Evolutionary conservation across 2,888 invertebrate species (phyloP), one percentile per base, ranked within the genome.

Genomic region (Xanthorhoe designata): DNA sequence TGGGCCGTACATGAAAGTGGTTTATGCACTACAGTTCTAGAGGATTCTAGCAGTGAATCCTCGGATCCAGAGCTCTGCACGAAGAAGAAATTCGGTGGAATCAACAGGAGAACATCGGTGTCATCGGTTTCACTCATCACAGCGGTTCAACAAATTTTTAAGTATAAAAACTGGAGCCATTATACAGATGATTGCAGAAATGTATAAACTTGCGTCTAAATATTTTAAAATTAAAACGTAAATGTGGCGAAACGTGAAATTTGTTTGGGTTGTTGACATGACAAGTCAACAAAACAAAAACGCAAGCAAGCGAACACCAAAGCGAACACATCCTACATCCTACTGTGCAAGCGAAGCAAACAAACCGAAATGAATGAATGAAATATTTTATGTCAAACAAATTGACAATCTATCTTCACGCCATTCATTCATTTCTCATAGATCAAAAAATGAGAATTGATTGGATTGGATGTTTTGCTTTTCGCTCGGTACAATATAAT

Each of bases 81-180:
- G 32, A 94, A 83, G 80, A 96, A 96, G 78, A 96, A 95, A 85
- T 97, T 95, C 13, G 97, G 97, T 69, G 97, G 97, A 83, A 97
- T 96, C 76, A 96, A 87, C 77, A 97, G 88, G 72, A 97, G 94
- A 79, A 97, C 95, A 89, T 97, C 97, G 4, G 97, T 97, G 90
- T 97, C 97, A 94, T 97, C 97, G 71, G 94, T 94, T 72, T 94
- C 94, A 93, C 92, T 94, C 94, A 94, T 94, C 79, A 89, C 92
- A 89, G 74, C 75, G 72, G 74, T 64, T 77, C 66, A 68, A 71
- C 62, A 32, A 58, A 69, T 65, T 69, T 69, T 52, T 42, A 49
- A 65, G 60, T 57, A 58, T 52, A 60, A 68, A 82, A 80, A 76
- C 59, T 73, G 61, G 67, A 77, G 87, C 90, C 91, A 91, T 91